phyloP scores from a whole-genome alignment of 2,113 vertebrate genomes.

The Benthochromis sp. region DNA sequence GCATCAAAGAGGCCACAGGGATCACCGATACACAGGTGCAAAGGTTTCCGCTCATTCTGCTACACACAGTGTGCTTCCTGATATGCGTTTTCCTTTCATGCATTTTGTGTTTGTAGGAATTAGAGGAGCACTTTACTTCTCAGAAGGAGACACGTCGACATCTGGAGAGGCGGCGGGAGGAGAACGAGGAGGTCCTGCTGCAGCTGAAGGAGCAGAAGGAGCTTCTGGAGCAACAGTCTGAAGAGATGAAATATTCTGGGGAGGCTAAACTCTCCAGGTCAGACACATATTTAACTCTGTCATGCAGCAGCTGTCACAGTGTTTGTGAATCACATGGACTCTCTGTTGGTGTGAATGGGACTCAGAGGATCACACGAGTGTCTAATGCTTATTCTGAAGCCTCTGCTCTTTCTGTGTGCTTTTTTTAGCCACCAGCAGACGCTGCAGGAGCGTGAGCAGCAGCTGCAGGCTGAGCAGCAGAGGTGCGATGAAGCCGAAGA shows the following conservation, averaged over 20 bases:
- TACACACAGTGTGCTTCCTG: neutral
- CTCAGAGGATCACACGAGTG: neutral
- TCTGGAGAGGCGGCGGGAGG: constrained; percentile 69
- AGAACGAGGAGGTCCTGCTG: constrained; percentile 66
- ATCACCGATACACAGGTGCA: constrained; percentile 71
- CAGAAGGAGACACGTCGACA: constrained; percentile 74
- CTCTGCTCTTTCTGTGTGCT: neutral
- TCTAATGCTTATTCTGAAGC: neutral
- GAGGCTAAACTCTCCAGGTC: constrained; percentile 75
- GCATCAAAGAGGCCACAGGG: constrained; percentile 77
- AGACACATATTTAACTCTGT: neutral
- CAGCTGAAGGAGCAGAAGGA: constrained; percentile 71
- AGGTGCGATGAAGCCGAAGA: constrained; percentile 42
- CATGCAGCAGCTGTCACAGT: neutral
- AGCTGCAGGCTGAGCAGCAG: constrained; percentile 61
- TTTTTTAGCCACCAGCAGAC: constrained; percentile 60
- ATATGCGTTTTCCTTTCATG: neutral
- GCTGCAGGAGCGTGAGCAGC: constrained; percentile 54
- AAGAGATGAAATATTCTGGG: constrained; percentile 77
- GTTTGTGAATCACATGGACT: neutral
- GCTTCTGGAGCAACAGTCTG: constrained; percentile 58
- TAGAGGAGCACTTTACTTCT: constrained; percentile 72
- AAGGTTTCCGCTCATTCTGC: neutral
- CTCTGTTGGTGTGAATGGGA: neutral
- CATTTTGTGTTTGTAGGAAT: constrained; percentile 56